Evolutionary conservation across 2,113 vertebrate genomes (phyloP).

Genomic region (Pelvicachromis taeniatus): DNA sequence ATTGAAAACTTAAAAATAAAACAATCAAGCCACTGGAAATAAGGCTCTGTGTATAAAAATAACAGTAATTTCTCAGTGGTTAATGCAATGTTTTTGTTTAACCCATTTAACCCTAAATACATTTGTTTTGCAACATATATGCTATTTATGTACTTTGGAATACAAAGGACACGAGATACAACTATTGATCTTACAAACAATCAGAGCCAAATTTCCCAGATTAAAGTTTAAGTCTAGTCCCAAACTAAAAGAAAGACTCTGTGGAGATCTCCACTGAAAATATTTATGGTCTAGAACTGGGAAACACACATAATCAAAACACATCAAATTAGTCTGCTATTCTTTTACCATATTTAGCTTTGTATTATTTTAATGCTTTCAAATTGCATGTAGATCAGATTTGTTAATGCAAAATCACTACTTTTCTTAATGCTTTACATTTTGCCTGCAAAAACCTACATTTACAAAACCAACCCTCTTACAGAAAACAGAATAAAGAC

Average conservation of each 20-base stretch:
- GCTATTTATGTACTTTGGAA: not conserved
- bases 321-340: not conserved
- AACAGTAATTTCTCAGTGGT: not conserved
- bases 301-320: not conserved
- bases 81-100: not conserved
- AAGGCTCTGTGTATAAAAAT: not conserved
- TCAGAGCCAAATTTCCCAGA: not conserved
- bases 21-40: not conserved
- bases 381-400: not conserved
- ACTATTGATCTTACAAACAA: not conserved
- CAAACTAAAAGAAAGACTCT: not conserved
- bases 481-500: not conserved
- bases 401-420: not conserved
- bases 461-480: not conserved
- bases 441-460: not conserved
- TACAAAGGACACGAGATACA: not conserved
- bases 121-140: no score
- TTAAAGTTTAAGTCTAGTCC: not conserved
- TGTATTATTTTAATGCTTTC: not conserved
- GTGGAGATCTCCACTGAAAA: not conserved
- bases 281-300: not conserved
- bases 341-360: not conserved
- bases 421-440: not conserved
- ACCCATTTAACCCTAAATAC: no score
- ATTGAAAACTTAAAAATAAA: not conserved